Conservation (phyloP, 2,113 vertebrate genomes). For the Procavia capensis region DNA sequence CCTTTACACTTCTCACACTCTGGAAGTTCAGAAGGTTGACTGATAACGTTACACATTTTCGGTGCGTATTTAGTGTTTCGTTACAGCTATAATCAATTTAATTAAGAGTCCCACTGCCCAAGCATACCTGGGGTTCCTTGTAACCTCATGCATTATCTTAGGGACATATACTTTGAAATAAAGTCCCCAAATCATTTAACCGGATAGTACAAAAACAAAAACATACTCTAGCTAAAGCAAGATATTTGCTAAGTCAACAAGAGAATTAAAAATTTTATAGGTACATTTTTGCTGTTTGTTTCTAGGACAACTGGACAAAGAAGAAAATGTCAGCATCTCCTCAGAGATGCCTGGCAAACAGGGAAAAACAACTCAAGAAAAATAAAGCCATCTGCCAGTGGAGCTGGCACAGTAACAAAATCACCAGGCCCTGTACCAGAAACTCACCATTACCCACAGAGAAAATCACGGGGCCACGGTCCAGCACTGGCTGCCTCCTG, state of each 20-base stretch:
- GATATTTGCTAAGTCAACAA: slow-evolving; percentile 27
- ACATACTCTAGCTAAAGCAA: background rate
- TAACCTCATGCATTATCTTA: background rate
- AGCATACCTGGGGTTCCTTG: background rate
- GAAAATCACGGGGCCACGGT: background rate
- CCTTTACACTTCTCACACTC: background rate
- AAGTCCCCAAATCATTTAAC: slow-evolving; percentile 10
- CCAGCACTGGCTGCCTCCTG: background rate
- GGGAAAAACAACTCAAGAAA: background rate
- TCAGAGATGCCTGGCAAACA: slow-evolving; percentile 8
- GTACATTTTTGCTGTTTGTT: slow-evolving; percentile 24
- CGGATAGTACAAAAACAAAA: background rate
- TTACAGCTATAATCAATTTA: background rate
- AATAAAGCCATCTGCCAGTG: slow-evolving; percentile 12
- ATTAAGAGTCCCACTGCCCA: background rate
- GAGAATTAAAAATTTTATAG: background rate
- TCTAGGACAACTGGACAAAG: slow-evolving; percentile 38
- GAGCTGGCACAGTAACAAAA: background rate
- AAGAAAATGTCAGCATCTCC: slow-evolving; percentile 37
- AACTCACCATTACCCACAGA: background rate
- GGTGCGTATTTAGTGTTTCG: rapidly evolving
- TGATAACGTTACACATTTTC: background rate
- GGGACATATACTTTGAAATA: background rate
- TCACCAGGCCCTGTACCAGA: background rate
- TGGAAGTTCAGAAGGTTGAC: background rate